Evolutionary conservation across 2,888 invertebrate genomes (phyloP).

Genomic region (Cataglyphis altisquamis): DNA sequence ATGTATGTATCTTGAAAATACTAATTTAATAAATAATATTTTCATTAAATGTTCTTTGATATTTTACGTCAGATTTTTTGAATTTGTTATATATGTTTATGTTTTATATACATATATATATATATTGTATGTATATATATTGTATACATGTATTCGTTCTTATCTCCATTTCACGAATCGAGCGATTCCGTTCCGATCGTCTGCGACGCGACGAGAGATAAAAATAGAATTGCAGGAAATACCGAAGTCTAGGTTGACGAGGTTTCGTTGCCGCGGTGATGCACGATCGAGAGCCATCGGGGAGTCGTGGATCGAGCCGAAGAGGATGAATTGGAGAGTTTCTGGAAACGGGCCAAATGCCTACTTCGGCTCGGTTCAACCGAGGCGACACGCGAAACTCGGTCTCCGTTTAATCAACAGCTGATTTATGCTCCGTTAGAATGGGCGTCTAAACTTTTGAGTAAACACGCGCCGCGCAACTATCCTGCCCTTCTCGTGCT

Average conservation of each 20-base stretch:
- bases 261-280: conserved; percentile 62
- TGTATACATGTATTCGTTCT: neutral
- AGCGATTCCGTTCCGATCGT: conserved; percentile 9
- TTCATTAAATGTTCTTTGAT: neutral
- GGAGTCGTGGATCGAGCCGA: conserved; percentile 54
- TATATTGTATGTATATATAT: no score
- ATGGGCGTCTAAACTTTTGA: conserved; percentile 41
- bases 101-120: neutral
- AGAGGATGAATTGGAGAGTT: conserved; percentile 66
- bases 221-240: conserved; percentile 27
- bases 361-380: conserved; percentile 54
- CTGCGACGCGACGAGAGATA: neutral
- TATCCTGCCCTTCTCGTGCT: neutral
- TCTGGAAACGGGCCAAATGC: conserved; percentile 73
- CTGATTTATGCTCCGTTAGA: conserved; percentile 61
- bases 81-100: neutral
- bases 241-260: conserved; percentile 50
- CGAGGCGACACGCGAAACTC: conserved; percentile 58
- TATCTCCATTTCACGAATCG: neutral
- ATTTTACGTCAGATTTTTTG: neutral
- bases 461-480: conserved; percentile 54
- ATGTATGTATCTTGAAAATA: neutral
- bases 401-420: conserved; percentile 70
- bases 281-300: conserved; percentile 53
- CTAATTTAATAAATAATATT: neutral